Conservation (phyloP, 2,113 vertebrate genomes). For the Gymnogyps californianus region DNA sequence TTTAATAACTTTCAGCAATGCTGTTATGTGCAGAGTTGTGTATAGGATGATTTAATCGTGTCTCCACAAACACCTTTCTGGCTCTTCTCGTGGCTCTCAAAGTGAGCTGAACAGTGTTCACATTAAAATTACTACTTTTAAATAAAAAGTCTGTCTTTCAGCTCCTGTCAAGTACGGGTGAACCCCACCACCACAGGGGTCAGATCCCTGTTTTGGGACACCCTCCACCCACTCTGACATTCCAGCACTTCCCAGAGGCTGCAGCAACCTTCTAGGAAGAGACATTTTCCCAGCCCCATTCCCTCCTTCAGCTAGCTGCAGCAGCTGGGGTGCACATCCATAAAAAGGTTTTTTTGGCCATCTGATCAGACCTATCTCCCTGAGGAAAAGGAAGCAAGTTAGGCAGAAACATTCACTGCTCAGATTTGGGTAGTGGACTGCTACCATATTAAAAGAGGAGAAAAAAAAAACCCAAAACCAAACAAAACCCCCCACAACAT, state of each 20-base stretch:
- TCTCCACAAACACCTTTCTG: background rate
- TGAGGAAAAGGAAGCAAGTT: background rate
- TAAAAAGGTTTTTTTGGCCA: background rate
- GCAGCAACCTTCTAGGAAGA: background rate
- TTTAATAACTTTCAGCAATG: background rate
- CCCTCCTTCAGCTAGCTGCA: background rate
- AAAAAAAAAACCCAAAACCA: background rate
- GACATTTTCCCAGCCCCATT: background rate
- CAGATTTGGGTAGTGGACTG: background rate
- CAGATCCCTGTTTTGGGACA: background rate
- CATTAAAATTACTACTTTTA: background rate
- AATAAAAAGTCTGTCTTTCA: background rate
- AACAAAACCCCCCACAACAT: background rate
- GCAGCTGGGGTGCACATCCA: background rate
- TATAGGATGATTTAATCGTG: background rate
- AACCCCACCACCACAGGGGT: background rate
- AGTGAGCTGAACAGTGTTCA: background rate
- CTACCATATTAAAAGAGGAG: background rate
- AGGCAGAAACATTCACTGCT: background rate
- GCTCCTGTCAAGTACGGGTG: background rate
- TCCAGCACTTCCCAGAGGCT: background rate
- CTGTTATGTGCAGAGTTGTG: background rate
- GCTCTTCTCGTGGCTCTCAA: background rate
- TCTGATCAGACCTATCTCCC: background rate
- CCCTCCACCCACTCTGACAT: background rate